Percentiles rank a stretch among this genome's conserved stretches.
Conservation (phyloP, 2,797 vertebrate species). For the Arnoldichthys spilopterus region DNA sequence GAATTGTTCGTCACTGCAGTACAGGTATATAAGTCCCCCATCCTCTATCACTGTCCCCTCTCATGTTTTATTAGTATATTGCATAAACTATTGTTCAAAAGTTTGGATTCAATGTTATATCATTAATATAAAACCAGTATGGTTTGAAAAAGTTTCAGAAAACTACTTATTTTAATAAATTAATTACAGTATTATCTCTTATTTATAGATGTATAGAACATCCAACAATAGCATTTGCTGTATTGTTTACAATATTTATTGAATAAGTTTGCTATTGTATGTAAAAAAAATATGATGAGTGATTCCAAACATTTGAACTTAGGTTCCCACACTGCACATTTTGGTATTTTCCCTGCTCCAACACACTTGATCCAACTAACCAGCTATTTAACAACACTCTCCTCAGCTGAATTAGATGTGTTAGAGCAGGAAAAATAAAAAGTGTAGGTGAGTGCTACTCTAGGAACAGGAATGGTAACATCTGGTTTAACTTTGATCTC, state of each 20-base stretch:
- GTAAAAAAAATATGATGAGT: neutral
- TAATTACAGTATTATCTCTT: too few species aligned
- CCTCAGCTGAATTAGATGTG: neutral
- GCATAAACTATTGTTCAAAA: neutral
- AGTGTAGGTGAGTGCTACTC: neutral
- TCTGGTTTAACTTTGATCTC: neutral
- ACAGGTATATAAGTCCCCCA: neutral
- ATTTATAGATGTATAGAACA: too few species aligned
- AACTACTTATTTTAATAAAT: too few species aligned
- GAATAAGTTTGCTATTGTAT: neutral
- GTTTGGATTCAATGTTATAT: neutral
- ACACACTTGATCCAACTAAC: constrained; percentile 4
- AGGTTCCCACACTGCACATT: neutral
- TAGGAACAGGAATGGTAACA: neutral
- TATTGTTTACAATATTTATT: too few species aligned
- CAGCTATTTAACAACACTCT: neutral
- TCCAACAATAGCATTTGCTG: neutral
- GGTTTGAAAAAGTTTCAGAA: neutral
- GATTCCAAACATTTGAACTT: neutral
- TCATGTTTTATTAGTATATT: neutral
- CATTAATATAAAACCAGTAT: neutral
- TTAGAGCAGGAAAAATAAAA: neutral
- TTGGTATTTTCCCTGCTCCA: neutral
- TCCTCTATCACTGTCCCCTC: neutral
- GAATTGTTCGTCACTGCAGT: neutral